A percentile compares a stretch with the other conserved stretches of the same genome.
Evolutionary conservation across 2,113 vertebrate genomes (phyloP).

Genomic region (Rhinoptilus africanus): DNA sequence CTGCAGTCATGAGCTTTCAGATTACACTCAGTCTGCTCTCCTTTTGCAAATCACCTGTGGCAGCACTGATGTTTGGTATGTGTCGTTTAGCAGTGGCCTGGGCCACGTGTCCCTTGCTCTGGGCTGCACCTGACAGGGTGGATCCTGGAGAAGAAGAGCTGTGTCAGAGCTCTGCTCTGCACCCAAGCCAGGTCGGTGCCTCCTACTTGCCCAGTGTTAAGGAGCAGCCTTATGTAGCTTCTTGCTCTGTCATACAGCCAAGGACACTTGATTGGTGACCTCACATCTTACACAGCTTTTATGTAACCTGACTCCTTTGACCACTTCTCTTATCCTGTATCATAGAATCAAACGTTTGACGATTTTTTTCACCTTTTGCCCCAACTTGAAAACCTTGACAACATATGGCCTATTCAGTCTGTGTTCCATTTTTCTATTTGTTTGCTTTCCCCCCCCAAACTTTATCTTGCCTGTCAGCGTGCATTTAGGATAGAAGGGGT

Average conservation of each 20-base stretch:
- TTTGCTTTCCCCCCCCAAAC: neutral
- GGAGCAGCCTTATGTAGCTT: neutral
- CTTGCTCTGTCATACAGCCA: neutral
- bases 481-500: neutral
- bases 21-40: neutral
- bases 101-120: too few relatives aligned
- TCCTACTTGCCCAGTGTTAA: neutral
- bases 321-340: neutral
- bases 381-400: neutral
- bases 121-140: neutral
- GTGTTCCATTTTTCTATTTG: neutral
- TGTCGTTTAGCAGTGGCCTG: neutral
- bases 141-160: neutral
- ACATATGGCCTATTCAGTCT: fast-evolving
- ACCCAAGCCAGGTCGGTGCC: neutral
- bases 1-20: neutral
- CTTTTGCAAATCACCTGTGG: neutral
- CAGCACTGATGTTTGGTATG: neutral
- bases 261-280: neutral
- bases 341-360: neutral
- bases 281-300: neutral
- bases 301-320: neutral
- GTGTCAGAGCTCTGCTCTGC: neutral
- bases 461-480: neutral
- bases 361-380: neutral